Percentiles rank a stretch among this genome's conserved stretches.
phyloP scores from a whole-genome alignment of 2,888 invertebrate genomes.

The Phengaris arion region DNA sequence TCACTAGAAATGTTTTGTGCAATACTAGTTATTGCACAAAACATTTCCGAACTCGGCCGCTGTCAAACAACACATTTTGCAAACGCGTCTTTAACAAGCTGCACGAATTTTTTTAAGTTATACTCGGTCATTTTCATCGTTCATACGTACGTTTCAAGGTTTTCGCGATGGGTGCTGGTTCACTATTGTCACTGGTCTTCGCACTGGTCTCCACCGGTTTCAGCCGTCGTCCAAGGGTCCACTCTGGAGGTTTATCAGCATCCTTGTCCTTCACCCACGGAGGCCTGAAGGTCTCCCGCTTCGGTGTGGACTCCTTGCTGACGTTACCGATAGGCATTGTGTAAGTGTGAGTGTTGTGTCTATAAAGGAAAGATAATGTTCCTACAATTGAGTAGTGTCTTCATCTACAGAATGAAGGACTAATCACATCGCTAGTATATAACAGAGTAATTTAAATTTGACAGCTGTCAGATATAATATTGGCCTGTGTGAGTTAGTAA shows the following conservation, averaged over 20 bases:
- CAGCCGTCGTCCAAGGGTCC: conserved; percentile 79
- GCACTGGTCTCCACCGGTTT: conserved; percentile 61
- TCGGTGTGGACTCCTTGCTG: conserved; percentile 74
- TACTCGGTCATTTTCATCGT: neutral
- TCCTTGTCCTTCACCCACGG: conserved; percentile 87
- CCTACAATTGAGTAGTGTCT: neutral
- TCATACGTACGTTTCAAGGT: conserved; percentile 62
- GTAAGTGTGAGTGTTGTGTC: conserved; percentile 32
- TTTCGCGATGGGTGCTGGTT: conserved; percentile 44
- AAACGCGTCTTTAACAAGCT: no score
- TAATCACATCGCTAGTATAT: no score
- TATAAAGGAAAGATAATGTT: conserved; percentile 9
- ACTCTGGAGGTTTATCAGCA: conserved; percentile 80
- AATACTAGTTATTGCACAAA: no score
- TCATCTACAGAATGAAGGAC: no score
- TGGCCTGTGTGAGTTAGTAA: neutral
- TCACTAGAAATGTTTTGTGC: no score
- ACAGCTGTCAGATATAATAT: neutral
- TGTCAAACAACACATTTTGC: no score
- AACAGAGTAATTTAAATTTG: neutral
- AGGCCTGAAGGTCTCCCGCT: conserved; percentile 84
- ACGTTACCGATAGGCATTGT: conserved; percentile 73
- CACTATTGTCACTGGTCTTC: conserved; percentile 46
- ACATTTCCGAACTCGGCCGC: no score
- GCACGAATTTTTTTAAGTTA: no score